These are phyloP conservation scores for Celastrina argiolus DNA, from an alignment of 2,888 invertebrate genomes.

Conservation along the genomic window DNA sequence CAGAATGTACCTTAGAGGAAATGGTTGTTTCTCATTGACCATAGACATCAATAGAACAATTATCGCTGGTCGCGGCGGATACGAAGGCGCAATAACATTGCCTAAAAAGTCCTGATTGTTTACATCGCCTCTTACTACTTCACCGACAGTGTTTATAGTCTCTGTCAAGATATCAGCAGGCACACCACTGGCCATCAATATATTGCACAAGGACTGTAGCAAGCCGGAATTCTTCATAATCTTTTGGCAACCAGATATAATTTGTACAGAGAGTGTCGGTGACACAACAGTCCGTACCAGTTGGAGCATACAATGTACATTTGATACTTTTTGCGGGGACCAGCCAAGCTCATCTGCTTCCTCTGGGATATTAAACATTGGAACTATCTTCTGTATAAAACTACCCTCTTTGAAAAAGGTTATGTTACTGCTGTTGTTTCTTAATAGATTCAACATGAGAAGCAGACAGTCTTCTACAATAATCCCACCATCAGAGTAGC, in stretches of 20 bases:
- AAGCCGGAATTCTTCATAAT: slow-evolving; percentile 89
- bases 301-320: slow-evolving; percentile 94
- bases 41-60: slow-evolving; percentile 98
- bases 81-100: slow-evolving; percentile 93
- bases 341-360: slow-evolving; percentile 86
- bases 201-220: slow-evolving; percentile 83
- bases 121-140: slow-evolving; percentile 93
- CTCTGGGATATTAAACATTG: slow-evolving; percentile 89
- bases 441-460: slow-evolving; percentile 93
- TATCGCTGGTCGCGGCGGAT: slow-evolving; percentile 94
- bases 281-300: slow-evolving; percentile 94
- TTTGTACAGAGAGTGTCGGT: slow-evolving; percentile 93
- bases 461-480: slow-evolving; percentile 98
- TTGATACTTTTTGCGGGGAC: slow-evolving; percentile 96
- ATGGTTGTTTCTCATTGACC: slow-evolving; percentile 98
- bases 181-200: slow-evolving; percentile 96
- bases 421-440: slow-evolving; percentile 97
- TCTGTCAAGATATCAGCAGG: slow-evolving; percentile 97
- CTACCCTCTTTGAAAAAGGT: slow-evolving; percentile 99
- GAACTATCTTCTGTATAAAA: slow-evolving; percentile 92
- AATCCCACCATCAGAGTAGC: slow-evolving; percentile 95
- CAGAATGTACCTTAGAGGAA: slow-evolving; percentile 74
- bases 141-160: slow-evolving; percentile 96
- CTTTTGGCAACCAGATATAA: slow-evolving; percentile 89
- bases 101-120: slow-evolving; percentile 95